Conservation (phyloP, 1,140 invertebrate genomes). For the Drosophila mauritiana region DNA sequence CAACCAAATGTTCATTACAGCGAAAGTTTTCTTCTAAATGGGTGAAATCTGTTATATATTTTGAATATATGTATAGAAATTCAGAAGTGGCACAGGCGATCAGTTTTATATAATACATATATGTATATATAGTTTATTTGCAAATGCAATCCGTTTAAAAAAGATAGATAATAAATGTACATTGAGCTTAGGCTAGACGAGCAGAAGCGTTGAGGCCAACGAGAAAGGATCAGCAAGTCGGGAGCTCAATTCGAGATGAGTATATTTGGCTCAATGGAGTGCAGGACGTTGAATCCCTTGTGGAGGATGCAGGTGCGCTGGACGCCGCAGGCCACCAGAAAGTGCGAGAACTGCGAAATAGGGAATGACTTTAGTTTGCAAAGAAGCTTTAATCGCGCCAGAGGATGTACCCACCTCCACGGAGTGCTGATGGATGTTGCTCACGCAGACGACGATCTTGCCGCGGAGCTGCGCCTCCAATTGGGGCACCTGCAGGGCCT, state of each 20-base stretch:
- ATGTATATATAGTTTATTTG: constrained; percentile 15
- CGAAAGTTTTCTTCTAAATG: neutral
- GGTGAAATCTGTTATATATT: neutral
- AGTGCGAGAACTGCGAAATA: constrained; percentile 88
- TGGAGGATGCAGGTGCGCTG: constrained; percentile 89
- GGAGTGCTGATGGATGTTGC: constrained; percentile 90
- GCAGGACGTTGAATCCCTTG: constrained; percentile 89
- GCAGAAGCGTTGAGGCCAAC: constrained; percentile 33
- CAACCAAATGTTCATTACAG: no score
- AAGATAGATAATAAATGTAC: constrained; percentile 35
- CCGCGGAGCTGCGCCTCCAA: constrained; percentile 86
- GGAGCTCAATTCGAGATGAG: constrained; percentile 83
- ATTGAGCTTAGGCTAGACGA: constrained; percentile 55
- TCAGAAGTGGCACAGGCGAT: neutral
- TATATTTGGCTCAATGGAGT: constrained; percentile 88
- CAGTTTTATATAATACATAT: constrained; percentile 11
- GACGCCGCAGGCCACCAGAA: constrained; percentile 88
- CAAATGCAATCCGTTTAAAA: constrained; percentile 8
- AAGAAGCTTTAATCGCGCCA: neutral
- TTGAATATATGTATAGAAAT: no score
- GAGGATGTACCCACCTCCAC: constrained; percentile 86
- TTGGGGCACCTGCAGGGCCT: constrained; percentile 87
- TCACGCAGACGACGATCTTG: constrained; percentile 91
- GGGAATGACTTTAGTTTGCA: neutral
- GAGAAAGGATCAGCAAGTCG: constrained; percentile 10